These are phyloP conservation scores for Spizaetus ornatus DNA, from an alignment of 2,113 vertebrate genomes.

Conservation along the genomic window DNA sequence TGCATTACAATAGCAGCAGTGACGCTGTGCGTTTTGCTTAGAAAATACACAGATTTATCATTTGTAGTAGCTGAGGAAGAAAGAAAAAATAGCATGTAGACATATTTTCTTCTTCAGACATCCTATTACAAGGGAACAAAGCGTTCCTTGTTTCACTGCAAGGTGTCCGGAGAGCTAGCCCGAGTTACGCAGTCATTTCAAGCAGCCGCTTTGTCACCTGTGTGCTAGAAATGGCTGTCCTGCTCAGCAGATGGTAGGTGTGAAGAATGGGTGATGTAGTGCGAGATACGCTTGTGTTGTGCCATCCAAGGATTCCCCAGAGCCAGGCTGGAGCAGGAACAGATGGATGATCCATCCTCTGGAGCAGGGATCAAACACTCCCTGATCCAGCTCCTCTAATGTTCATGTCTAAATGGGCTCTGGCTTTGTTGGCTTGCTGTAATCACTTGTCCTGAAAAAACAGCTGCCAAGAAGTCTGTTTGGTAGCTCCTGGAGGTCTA, in stretches of 20 bases:
- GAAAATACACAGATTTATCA: background rate
- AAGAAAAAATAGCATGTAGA: background rate
- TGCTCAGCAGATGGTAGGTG: background rate
- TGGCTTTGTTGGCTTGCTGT: background rate
- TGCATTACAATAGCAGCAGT: too few relatives aligned
- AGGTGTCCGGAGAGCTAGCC: background rate
- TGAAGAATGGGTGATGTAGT: too few relatives aligned
- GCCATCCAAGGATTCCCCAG: background rate
- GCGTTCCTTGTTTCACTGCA: background rate
- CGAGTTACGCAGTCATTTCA: fast-evolving
- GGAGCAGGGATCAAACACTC: background rate
- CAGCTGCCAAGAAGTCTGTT: background rate
- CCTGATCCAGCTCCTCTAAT: background rate
- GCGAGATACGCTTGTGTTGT: fast-evolving
- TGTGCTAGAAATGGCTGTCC: background rate
- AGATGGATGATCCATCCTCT: background rate
- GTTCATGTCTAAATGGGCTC: background rate
- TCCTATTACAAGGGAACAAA: background rate
- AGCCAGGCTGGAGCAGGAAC: background rate
- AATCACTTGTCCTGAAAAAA: background rate
- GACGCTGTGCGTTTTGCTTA: background rate
- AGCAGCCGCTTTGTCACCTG: background rate
- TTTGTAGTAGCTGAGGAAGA: background rate
- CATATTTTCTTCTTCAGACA: background rate
- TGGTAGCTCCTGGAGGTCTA: background rate